These are phyloP conservation scores for Clarias pachynema DNA, from an alignment of 2,797 vertebrate genomes.

Conservation along the genomic window DNA sequence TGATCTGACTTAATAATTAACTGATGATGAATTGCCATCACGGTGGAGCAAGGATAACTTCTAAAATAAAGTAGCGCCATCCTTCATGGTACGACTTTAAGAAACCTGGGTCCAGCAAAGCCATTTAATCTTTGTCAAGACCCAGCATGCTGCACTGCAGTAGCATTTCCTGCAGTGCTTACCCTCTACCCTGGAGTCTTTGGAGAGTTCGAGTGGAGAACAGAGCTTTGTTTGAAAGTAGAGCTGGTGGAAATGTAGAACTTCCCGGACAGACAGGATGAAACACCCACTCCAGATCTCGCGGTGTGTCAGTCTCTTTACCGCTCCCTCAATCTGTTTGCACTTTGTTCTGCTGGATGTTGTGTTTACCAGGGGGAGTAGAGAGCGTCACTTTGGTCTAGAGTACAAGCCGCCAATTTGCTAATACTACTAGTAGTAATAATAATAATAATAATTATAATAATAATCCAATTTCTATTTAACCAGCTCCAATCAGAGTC, in stretches of 20 bases:
- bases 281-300: slow-evolving; percentile 3
- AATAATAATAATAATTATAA: neutral
- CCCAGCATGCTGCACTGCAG: slow-evolving; percentile 20
- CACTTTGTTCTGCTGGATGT: neutral
- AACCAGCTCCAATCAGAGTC: neutral
- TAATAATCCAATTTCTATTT: neutral
- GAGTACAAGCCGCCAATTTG: neutral
- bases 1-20: slow-evolving; percentile 30
- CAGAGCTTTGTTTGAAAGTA: slow-evolving; percentile 12
- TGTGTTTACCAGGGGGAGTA: neutral
- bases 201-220: slow-evolving; percentile 30
- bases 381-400: neutral
- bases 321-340: neutral
- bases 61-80: slow-evolving; percentile 14
- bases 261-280: slow-evolving; percentile 29
- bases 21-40: slow-evolving; percentile 5
- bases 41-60: slow-evolving; percentile 6
- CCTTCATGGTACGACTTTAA: slow-evolving; percentile 19
- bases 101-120: slow-evolving; percentile 13
- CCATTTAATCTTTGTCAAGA: slow-evolving; percentile 23
- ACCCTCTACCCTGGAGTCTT: slow-evolving; percentile 10
- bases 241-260: slow-evolving; percentile 13
- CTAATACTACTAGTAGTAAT: neutral
- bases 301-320: neutral
- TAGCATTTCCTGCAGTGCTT: slow-evolving; percentile 8